phyloP scores from a whole-genome alignment of 2,888 invertebrate species.

The Myopa tessellatipennis region DNA sequence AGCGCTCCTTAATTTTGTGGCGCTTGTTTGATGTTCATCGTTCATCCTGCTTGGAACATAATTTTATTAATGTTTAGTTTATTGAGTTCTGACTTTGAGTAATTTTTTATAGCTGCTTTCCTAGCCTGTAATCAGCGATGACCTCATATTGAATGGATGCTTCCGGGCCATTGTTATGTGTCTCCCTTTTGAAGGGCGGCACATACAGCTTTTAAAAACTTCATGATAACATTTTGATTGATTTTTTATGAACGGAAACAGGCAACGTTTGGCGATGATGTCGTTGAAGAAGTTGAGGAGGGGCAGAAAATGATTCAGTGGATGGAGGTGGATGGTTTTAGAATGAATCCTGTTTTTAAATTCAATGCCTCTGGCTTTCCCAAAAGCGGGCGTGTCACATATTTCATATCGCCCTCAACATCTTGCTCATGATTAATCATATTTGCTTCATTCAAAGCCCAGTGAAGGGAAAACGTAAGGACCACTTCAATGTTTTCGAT shows the following conservation, averaged over 20 bases:
- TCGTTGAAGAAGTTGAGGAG: too few relatives aligned
- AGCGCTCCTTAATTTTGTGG: constrained; percentile 24
- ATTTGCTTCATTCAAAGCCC: too few relatives aligned
- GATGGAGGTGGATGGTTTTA: too few relatives aligned
- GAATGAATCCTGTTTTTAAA: too few relatives aligned
- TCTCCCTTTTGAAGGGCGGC: background rate
- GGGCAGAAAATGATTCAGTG: too few relatives aligned
- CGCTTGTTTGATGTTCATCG: constrained; percentile 17
- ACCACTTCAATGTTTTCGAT: too few relatives aligned
- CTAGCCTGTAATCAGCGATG: constrained; percentile 27
- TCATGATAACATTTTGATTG: constrained; percentile 9
- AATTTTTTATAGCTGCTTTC: constrained; percentile 51
- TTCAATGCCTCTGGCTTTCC: too few relatives aligned
- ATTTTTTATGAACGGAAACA: constrained; percentile 17
- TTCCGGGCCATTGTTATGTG: background rate
- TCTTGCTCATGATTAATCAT: too few relatives aligned
- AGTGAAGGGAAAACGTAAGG: too few relatives aligned
- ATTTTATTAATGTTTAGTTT: constrained; percentile 50
- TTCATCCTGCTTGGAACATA: constrained; percentile 23
- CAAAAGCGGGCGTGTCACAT: too few relatives aligned
- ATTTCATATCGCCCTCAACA: too few relatives aligned
- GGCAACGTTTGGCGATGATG: too few relatives aligned
- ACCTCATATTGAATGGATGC: background rate
- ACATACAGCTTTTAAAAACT: background rate
- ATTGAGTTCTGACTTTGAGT: constrained; percentile 50